Percentiles rank a stretch among this genome's conserved stretches.
These are phyloP conservation scores for Melospiza melodia DNA, from an alignment of 2,113 vertebrate genomes.

Conservation along the genomic window DNA sequence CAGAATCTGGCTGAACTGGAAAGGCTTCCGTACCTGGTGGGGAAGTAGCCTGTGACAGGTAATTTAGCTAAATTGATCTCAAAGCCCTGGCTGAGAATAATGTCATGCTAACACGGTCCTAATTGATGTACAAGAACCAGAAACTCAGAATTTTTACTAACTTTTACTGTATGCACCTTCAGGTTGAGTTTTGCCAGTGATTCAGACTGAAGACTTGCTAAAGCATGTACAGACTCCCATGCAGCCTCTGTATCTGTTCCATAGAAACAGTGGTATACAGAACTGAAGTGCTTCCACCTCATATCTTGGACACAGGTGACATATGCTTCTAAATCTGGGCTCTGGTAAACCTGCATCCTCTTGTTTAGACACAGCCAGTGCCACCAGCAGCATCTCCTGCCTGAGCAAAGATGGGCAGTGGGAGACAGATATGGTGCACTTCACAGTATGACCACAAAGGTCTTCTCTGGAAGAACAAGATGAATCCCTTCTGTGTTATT, in stretches of 20 bases:
- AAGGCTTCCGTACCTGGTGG: fast-evolving
- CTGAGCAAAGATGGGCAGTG: neutral
- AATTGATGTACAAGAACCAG: neutral
- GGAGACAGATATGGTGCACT: fast-evolving
- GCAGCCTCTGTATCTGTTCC: neutral
- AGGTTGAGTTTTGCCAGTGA: neutral
- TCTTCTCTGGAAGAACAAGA: neutral
- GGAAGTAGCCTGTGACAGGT: neutral
- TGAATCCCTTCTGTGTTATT: neutral
- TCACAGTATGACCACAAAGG: fast-evolving
- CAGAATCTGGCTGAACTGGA: neutral
- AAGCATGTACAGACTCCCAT: neutral
- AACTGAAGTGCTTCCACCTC: neutral
- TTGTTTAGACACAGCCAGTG: neutral
- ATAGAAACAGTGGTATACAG: fast-evolving
- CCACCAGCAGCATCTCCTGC: neutral
- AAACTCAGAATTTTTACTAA: neutral
- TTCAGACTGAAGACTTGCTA: neutral
- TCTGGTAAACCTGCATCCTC: neutral
- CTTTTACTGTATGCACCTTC: neutral
- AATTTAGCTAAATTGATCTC: neutral
- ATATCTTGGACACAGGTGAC: neutral
- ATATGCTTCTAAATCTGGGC: neutral
- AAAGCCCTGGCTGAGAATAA: neutral
- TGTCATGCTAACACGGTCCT: neutral